phyloP scores from a whole-genome alignment of 2,888 invertebrate genomes.

The Tinea semifulvella region DNA sequence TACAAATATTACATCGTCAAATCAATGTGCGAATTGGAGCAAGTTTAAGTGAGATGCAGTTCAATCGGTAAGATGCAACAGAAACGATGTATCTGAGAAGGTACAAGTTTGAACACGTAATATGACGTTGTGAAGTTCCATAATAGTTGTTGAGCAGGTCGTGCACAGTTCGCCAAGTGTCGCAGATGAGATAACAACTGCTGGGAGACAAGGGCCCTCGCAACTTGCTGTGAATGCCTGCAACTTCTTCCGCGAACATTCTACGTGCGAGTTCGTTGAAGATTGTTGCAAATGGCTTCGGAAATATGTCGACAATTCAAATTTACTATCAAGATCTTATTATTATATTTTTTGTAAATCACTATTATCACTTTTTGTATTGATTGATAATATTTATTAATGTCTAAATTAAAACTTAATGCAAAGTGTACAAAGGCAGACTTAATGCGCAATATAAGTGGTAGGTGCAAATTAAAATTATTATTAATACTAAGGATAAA shows the following conservation, averaged over 20 bases:
- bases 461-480: too few relatives aligned
- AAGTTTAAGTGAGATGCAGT: background rate
- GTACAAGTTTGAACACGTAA: constrained; percentile 12
- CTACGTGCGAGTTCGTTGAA: constrained; percentile 7
- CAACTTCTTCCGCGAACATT: constrained; percentile 27
- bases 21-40: too few relatives aligned
- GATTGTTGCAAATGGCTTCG: constrained; percentile 4
- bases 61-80: constrained; percentile 1
- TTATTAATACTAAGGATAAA: too few relatives aligned
- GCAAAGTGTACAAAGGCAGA: too few relatives aligned
- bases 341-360: too few relatives aligned
- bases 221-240: constrained; percentile 12
- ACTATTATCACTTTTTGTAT: too few relatives aligned
- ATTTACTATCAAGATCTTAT: too few relatives aligned
- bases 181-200: constrained; percentile 43
- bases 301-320: too few relatives aligned
- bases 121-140: constrained; percentile 12
- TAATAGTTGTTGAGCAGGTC: constrained; percentile 13
- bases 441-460: too few relatives aligned
- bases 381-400: too few relatives aligned
- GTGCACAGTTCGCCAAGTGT: constrained; percentile 32
- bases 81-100: background rate
- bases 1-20: too few relatives aligned
- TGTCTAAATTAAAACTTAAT: too few relatives aligned
- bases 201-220: constrained; percentile 37